A percentile compares a stretch with the other conserved stretches of the same genome.
phyloP scores from a whole-genome alignment of 2,797 vertebrate genomes.

The Parotocinclus haroldoi region DNA sequence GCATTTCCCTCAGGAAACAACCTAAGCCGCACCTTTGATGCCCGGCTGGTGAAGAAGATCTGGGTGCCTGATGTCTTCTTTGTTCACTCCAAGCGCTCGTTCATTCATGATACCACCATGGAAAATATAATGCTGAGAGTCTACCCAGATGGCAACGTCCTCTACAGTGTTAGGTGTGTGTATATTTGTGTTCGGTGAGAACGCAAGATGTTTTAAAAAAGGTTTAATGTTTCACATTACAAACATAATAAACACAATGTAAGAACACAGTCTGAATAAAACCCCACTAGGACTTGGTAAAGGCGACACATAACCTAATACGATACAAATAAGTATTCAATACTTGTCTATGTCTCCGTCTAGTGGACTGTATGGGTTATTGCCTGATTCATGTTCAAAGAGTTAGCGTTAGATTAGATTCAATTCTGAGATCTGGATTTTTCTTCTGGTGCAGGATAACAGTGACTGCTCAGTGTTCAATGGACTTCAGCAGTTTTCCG shows the following conservation, averaged over 20 bases:
- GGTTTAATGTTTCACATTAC: too few relatives aligned
- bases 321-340: too few relatives aligned
- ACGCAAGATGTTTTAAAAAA: too few relatives aligned
- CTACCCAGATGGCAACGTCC: constrained; percentile 82
- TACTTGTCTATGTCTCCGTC: too few relatives aligned
- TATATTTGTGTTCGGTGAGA: too few relatives aligned
- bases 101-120: constrained; percentile 87
- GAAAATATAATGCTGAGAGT: constrained; percentile 88
- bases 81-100: constrained; percentile 88
- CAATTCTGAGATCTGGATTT: constrained; percentile 1
- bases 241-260: too few relatives aligned
- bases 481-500: constrained; percentile 91
- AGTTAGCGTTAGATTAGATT: background rate
- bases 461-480: constrained; percentile 85
- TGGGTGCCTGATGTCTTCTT: constrained; percentile 91
- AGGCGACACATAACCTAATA: too few relatives aligned
- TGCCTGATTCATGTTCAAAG: too few relatives aligned
- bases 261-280: too few relatives aligned
- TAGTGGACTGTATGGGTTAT: too few relatives aligned
- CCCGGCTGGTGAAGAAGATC: constrained; percentile 84
- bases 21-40: constrained; percentile 86
- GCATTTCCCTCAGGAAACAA: constrained; percentile 83
- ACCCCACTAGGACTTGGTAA: too few relatives aligned
- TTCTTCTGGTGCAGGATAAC: constrained; percentile 74
- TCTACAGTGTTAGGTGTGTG: constrained; percentile 84